Conservation (phyloP, 30 jellyfish, hydroid and myxozoan species). For the Catostylus mosaicus region DNA sequence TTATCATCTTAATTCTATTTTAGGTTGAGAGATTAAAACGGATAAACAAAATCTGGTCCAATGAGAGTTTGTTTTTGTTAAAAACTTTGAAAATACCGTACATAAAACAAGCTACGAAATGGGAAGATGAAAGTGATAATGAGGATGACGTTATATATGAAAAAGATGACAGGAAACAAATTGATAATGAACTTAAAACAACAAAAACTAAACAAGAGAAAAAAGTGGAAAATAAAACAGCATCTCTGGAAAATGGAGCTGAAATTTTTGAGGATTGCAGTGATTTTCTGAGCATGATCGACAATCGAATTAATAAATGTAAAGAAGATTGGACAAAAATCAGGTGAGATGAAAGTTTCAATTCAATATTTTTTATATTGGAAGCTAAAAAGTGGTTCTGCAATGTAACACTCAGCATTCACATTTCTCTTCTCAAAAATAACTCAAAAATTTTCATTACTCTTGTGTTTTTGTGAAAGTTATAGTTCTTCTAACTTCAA, state of each 20-base stretch:
- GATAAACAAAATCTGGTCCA: constrained; percentile 75
- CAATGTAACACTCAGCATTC: too few species aligned
- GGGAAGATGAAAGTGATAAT: constrained; percentile 25
- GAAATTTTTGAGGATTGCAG: neutral
- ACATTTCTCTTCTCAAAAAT: too few species aligned
- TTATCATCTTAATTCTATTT: constrained; percentile 3
- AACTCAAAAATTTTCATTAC: too few species aligned
- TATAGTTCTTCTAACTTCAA: too few species aligned
- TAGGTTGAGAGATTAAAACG: constrained; percentile 73
- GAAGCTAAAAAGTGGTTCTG: too few species aligned
- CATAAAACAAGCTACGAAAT: neutral
- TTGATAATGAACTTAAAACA: neutral
- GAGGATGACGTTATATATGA: neutral
- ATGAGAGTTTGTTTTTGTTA: constrained; percentile 55
- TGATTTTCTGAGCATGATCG: constrained; percentile 47
- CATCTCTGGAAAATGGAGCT: neutral
- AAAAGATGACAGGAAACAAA: neutral
- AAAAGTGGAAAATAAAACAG: neutral
- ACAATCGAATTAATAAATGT: constrained; percentile 36
- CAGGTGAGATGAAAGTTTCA: constrained; percentile 43
- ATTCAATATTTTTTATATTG: too few species aligned
- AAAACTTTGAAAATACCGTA: constrained; percentile 63
- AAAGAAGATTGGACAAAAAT: constrained; percentile 56
- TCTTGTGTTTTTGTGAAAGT: too few species aligned
- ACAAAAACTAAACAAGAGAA: neutral